Conservation (phyloP, 2,797 vertebrate genomes). For the Lutjanus campechanus region DNA sequence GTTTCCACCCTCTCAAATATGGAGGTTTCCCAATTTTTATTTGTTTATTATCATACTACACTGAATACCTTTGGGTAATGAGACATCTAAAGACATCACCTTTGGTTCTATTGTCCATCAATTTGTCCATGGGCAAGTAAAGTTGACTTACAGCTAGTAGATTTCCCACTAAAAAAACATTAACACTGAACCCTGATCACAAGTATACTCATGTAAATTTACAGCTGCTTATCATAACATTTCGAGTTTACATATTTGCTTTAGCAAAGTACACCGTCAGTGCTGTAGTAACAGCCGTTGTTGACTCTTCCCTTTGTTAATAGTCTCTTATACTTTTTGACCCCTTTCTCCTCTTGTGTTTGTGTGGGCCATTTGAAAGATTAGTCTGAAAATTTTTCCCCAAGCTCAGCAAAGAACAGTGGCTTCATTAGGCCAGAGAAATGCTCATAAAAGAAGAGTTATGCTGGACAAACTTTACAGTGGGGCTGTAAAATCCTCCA, state of each 20-base stretch:
- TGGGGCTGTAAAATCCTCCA: constrained; percentile 71
- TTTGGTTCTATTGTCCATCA: no score
- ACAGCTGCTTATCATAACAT: constrained; percentile 1
- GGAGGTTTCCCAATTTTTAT: no score
- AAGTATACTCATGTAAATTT: neutral
- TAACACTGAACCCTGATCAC: no score
- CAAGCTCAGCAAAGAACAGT: constrained; percentile 63
- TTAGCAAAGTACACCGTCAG: neutral
- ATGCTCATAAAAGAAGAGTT: constrained; percentile 75
- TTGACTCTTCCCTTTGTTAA: constrained; percentile 25
- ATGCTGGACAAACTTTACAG: constrained; percentile 71
- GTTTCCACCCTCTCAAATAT: no score
- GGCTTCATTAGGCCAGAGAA: constrained; percentile 72
- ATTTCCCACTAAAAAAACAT: no score
- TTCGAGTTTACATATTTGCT: constrained; percentile 12
- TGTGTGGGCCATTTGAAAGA: constrained; percentile 62
- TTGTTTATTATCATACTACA: no score
- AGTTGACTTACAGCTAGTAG: no score
- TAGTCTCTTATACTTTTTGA: constrained; percentile 33
- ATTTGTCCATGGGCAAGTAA: no score
- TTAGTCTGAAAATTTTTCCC: constrained; percentile 61
- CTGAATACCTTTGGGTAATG: no score
- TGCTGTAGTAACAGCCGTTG: neutral
- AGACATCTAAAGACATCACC: no score
- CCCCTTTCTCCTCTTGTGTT: constrained; percentile 27